Evolutionary conservation across 2,888 invertebrate species (phyloP), one percentile per base, ranked within the genome.

Genomic region (Epinotia brunnichana): DNA sequence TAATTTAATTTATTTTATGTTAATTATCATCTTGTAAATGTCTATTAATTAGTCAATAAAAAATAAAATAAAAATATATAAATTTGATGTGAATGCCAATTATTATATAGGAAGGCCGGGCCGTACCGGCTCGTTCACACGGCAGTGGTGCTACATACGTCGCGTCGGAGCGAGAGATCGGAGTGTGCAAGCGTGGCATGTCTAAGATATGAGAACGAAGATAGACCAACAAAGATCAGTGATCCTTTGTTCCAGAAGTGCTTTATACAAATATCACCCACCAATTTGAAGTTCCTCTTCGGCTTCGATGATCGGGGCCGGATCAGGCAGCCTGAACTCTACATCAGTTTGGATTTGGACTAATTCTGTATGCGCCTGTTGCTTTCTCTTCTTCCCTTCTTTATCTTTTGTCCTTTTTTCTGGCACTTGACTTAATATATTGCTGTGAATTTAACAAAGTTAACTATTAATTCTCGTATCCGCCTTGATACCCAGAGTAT

Each of bases 351-450:
- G 73, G 9, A 68, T 77, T 61, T 84, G 81, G 24, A 73, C 63
- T 17, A 71, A 79, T 13, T 82, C 77, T 29, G 84, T 80, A 77
- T 77, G 80, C 0, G 77, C 89, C 61, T 87, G 82, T 80, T 95
- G 82, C 80, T 95, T 95, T 82, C 95, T 95, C 84, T 95, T 95
- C 85, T 95, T 95, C 78, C 92, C 84, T 54, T 95, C 94, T 81
- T 95, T 94, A 17, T 95, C 94, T 83, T 95, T 95, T 77, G 82
- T 85, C 64, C 94, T 92, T 81, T 94, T 94, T 71, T 93, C 94
- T 68, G 90, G 87, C 17, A 90, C 90, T 79, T 94, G 89, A 62
- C 72, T 80, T 75, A 80, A 74, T 35, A 79, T 82, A 74, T 83
- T 85, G 77, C 82, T 85, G 75, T 64, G 66, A 74, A 62, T 63